Percentiles rank a stretch among this genome's conserved stretches.
Evolutionary conservation across 1,140 invertebrate species (phyloP).

Genomic region (Halesus radiatus): DNA sequence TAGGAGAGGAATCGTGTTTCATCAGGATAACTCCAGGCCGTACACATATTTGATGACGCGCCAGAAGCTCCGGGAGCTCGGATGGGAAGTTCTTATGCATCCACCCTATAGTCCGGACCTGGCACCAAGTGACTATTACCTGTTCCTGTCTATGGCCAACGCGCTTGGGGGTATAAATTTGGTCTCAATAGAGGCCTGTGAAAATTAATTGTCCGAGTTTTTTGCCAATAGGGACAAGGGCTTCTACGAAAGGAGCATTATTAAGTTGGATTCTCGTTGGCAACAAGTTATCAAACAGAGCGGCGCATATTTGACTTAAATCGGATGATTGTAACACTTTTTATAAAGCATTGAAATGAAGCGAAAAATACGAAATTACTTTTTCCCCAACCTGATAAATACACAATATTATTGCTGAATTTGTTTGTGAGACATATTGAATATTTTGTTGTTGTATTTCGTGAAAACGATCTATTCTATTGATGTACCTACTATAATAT

Average conservation of each 20-base stretch:
- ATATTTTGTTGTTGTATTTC: no score
- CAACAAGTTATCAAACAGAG: constrained; percentile 22
- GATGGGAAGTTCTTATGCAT: constrained; percentile 17
- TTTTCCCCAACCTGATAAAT: constrained; percentile 4
- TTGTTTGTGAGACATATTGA: no score
- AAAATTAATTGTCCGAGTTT: constrained; percentile 18
- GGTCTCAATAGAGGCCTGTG: constrained; percentile 22
- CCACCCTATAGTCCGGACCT: constrained; percentile 5
- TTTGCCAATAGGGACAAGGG: constrained; percentile 15
- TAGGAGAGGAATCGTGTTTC: constrained; percentile 18
- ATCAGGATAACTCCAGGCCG: constrained; percentile 10
- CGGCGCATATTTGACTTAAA: constrained; percentile 22
- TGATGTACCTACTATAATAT: no score
- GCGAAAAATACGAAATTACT: constrained; percentile 2
- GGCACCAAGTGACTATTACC: constrained; percentile 7
- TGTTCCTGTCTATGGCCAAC: constrained; percentile 23
- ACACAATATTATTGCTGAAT: no score
- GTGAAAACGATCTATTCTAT: no score
- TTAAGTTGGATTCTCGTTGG: constrained; percentile 19
- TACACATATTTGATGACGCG: constrained; percentile 18
- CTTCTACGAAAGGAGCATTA: constrained; percentile 6
- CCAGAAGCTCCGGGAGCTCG: constrained; percentile 9
- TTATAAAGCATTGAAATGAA: constrained; percentile 20
- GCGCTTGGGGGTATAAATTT: constrained; percentile 16
- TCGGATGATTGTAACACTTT: constrained; percentile 11